Evolutionary conservation across 2,797 vertebrate species (phyloP).

Genomic region (Alca torda): DNA sequence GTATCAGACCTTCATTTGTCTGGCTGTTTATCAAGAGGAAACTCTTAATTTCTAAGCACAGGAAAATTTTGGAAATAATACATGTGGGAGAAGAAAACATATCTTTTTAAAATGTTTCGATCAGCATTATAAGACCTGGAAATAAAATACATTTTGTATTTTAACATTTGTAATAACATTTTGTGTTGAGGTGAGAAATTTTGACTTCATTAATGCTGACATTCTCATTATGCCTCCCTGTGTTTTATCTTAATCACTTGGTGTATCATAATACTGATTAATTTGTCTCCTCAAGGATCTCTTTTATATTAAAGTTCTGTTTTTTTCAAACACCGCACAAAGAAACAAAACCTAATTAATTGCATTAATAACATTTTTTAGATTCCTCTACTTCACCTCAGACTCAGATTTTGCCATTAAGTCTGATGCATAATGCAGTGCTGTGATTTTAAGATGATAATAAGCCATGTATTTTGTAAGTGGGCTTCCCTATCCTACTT

Average conservation of each 20-base stretch:
- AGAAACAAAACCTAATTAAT: slow-evolving; percentile 54
- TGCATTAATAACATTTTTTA: slow-evolving; percentile 11
- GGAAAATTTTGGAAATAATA: background rate
- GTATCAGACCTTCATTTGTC: background rate
- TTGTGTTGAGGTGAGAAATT: background rate
- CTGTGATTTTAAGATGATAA: background rate
- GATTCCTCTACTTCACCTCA: background rate
- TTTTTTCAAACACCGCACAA: background rate
- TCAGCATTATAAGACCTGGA: background rate
- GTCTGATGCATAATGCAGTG: background rate
- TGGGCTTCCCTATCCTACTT: background rate
- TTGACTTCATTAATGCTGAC: background rate
- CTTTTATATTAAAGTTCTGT: background rate
- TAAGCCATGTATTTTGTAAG: background rate
- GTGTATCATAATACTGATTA: slow-evolving; percentile 32
- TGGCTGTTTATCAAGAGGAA: background rate
- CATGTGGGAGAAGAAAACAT: background rate
- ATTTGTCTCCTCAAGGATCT: slow-evolving; percentile 45
- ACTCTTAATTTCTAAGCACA: background rate
- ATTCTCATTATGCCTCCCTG: slow-evolving; percentile 2
- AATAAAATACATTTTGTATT: background rate
- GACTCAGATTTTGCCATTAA: background rate
- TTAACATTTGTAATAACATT: background rate
- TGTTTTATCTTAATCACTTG: background rate
- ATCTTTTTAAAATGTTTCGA: background rate